Evolutionary conservation across 2,797 vertebrate genomes (phyloP), one percentile per base, ranked within the genome.

Genomic region (Sebastes minor): DNA sequence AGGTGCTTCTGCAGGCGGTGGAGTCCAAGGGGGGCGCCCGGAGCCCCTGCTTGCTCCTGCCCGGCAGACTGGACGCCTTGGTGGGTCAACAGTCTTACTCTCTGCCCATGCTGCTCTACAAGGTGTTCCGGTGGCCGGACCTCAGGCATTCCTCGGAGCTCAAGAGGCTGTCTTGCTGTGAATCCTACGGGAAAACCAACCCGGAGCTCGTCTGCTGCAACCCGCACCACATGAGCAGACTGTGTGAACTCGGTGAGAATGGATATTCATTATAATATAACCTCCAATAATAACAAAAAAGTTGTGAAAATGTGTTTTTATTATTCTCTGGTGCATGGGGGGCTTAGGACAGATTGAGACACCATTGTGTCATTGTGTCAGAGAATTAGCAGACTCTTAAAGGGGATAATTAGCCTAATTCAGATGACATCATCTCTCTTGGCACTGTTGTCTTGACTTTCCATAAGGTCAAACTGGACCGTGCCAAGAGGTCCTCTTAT

Each of bases 81-180:
- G 92, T 97, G 96, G 97, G 97, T 95, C 94, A 97, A 95, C 93
- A 97, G 94, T 94, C 96, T 92, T 97, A 97, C 93, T 96, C 97
- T 81, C 95, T 99, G 82, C 97, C 98, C 35, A 90, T 98, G 95
- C 96, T 99, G 95, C 96, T 99, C 90, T 97, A 96, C 94, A 98
- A 97, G 94, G 97, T 99, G 95, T 99, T 99, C 96, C 95, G 98
- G 94, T 99, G 98, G 98, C 98, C 98, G 91, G 98, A 99, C 94
- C 97, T 99, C 93, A 95, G 97, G 92, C 97, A 97, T 95, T 97
- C 96, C 93, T 96, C 98, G 90, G 96, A 99, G 95, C 94, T 99
- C 82, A 99, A 99, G 96, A 95, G 98, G 95, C 95, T 99, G 82
- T 96, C 96, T 89, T 97, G 97, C 97, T 99, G 98, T 96, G 97